Evolutionary conservation across 1,140 invertebrate genomes (phyloP).

Genomic region (Bombus cullumanus): DNA sequence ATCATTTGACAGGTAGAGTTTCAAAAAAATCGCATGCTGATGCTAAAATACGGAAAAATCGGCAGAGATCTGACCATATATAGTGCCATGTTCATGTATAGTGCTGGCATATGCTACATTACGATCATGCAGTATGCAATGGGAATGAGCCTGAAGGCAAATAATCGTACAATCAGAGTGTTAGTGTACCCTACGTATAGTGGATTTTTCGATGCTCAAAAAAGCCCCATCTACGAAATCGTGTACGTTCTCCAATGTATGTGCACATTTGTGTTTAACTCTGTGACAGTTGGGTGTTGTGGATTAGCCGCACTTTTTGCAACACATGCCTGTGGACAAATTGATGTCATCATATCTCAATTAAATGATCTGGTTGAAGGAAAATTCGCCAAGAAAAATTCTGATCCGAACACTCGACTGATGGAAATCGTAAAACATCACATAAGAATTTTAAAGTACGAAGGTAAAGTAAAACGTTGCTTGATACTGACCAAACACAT

Average conservation of each 20-base stretch:
- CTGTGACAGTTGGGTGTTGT: constrained; percentile 29
- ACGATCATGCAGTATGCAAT: constrained; percentile 22
- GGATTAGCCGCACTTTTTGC: constrained; percentile 1
- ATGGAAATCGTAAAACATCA: constrained; percentile 49
- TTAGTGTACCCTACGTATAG: constrained; percentile 59
- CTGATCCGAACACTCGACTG: constrained; percentile 10
- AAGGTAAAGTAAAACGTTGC: not conserved
- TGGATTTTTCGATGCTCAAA: constrained; percentile 26
- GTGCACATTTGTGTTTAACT: constrained; percentile 33
- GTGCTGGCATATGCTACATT: constrained; percentile 36
- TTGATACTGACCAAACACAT: too few relatives aligned
- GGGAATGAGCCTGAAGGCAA: not conserved
- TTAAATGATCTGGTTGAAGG: constrained; percentile 46
- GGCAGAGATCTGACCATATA: constrained; percentile 52
- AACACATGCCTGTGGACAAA: constrained; percentile 42
- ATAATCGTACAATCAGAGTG: constrained; percentile 46
- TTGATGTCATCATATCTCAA: constrained; percentile 54
- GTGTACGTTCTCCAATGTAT: constrained; percentile 48
- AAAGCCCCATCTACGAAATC: constrained; percentile 56
- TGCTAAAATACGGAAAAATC: constrained; percentile 56
- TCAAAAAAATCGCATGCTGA: not conserved
- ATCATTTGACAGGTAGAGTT: constrained; percentile 38
- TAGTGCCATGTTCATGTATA: constrained; percentile 54
- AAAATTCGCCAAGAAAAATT: not conserved
- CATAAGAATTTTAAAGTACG: constrained; percentile 40